These are phyloP conservation scores for Caenorhabditis inopinata DNA, from an alignment of 1,140 invertebrate species.

Conservation along the genomic window DNA sequence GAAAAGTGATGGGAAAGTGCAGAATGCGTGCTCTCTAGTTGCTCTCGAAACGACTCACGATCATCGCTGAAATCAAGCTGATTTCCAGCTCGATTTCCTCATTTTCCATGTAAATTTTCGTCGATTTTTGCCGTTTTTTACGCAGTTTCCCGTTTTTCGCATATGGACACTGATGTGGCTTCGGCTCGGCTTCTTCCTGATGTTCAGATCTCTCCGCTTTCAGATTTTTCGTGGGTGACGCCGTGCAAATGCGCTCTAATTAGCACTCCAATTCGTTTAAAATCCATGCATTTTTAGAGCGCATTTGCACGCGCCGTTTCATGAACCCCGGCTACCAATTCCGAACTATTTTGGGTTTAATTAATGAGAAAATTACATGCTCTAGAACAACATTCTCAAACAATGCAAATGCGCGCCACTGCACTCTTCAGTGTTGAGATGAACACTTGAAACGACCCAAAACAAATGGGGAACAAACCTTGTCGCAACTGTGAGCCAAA, in stretches of 20 bases:
- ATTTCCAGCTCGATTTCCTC: conserved; percentile 5
- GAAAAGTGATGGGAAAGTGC: neutral
- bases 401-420: neutral
- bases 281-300: too few relatives aligned
- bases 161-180: neutral
- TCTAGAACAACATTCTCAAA: too few relatives aligned
- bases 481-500: neutral
- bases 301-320: too few relatives aligned
- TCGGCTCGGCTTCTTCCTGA: neutral
- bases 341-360: too few relatives aligned
- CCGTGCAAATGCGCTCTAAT: too few relatives aligned
- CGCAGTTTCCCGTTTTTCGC: neutral
- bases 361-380: too few relatives aligned
- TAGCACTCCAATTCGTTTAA: too few relatives aligned
- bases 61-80: neutral
- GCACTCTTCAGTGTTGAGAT: neutral
- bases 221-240: too few relatives aligned
- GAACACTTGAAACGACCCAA: neutral
- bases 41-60: neutral
- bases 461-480: neutral
- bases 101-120: neutral
- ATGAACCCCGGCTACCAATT: too few relatives aligned
- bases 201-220: too few relatives aligned
- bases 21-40: neutral
- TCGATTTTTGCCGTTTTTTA: neutral